Evolutionary conservation across 2,113 vertebrate genomes (phyloP).

Genomic region (Sialia sialis): DNA sequence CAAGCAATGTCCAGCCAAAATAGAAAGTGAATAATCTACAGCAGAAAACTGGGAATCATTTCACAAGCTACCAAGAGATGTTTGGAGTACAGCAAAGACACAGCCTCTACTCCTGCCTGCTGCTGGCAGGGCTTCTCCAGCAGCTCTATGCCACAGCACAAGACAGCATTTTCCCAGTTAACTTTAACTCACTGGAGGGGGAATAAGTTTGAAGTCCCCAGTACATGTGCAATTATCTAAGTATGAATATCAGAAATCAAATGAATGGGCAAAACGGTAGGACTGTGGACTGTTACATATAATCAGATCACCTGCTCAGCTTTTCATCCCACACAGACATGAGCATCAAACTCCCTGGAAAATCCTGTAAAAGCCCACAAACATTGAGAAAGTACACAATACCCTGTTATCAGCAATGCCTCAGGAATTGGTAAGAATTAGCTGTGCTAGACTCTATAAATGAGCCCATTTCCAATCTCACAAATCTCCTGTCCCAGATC

Average conservation of each 20-base stretch:
- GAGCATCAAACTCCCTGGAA: background rate
- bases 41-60: conserved; percentile 6
- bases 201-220: background rate
- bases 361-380: background rate
- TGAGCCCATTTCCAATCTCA: background rate
- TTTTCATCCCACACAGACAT: background rate
- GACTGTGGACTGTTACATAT: background rate
- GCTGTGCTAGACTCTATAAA: background rate
- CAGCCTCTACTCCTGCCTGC: background rate
- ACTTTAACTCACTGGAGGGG: background rate
- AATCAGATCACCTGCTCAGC: background rate
- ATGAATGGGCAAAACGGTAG: background rate
- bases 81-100: background rate
- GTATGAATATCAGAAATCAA: background rate
- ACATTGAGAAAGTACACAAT: background rate
- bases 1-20: background rate
- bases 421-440: background rate
- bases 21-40: background rate
- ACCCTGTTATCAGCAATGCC: background rate
- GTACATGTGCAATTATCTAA: background rate
- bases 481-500: background rate
- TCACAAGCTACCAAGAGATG: background rate
- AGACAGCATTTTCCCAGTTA: background rate
- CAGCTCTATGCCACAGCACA: background rate
- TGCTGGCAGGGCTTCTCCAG: background rate